Conservation (phyloP, 2,888 invertebrate species). For the Mayetiola destructor region DNA sequence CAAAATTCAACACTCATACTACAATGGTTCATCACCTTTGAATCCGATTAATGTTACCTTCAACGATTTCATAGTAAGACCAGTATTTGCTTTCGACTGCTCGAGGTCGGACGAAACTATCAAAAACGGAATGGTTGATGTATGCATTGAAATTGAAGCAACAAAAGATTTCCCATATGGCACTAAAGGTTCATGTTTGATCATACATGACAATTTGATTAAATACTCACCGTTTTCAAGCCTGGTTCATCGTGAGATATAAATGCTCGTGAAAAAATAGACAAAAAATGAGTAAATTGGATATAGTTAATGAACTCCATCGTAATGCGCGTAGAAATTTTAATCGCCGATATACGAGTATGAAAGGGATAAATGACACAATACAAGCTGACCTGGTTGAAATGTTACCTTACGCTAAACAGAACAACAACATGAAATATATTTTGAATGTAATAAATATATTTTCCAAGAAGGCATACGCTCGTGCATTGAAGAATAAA, state of each 20-base stretch:
- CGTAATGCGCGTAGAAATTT: neutral
- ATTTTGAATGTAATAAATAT: neutral
- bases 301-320: neutral
- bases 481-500: neutral
- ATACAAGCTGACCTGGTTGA: neutral
- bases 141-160: slow-evolving; percentile 23
- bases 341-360: neutral
- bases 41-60: neutral
- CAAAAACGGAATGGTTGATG: slow-evolving; percentile 23
- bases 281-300: neutral
- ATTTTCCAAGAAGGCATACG: neutral
- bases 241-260: neutral
- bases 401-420: neutral
- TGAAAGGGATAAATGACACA: neutral
- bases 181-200: slow-evolving; percentile 18
- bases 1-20: slow-evolving; percentile 22
- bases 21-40: slow-evolving; percentile 14
- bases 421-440: neutral
- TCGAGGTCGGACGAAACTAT: slow-evolving; percentile 22
- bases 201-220: slow-evolving; percentile 18
- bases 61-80: slow-evolving; percentile 16
- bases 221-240: slow-evolving; percentile 16
- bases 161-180: slow-evolving; percentile 20
- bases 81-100: slow-evolving; percentile 23
- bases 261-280: neutral